Percentiles rank a stretch among this genome's conserved stretches.
Conservation (phyloP, 2,888 invertebrate species). For the Xanthorhoe spadicearia region DNA sequence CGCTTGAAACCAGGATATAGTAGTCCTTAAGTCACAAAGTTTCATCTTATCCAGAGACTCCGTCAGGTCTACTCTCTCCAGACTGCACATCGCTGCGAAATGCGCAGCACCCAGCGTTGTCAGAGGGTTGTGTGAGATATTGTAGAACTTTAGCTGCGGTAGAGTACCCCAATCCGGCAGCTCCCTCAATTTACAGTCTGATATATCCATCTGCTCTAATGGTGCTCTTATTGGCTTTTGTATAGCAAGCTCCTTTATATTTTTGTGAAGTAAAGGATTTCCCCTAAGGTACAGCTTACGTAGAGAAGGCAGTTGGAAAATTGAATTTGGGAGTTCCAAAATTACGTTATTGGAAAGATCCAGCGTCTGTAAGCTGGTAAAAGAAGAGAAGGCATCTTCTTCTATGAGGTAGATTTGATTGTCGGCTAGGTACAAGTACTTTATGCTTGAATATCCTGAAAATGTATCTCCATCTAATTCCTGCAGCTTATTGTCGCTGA, state of each 20-base stretch:
- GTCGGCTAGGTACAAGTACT: conserved; percentile 83
- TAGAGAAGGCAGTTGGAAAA: conserved; percentile 85
- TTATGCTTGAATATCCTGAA: conserved; percentile 78
- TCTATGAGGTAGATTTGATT: conserved; percentile 84
- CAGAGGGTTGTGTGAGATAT: conserved; percentile 86
- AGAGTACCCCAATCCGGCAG: conserved; percentile 86
- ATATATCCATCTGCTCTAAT: conserved; percentile 84
- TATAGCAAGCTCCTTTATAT: conserved; percentile 65
- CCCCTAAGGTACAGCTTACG: conserved; percentile 86
- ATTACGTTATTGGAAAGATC: conserved; percentile 85
- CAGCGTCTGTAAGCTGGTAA: conserved; percentile 80
- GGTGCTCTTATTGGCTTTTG: conserved; percentile 85
- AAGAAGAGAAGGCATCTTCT: conserved; percentile 78
- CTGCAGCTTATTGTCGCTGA: conserved; percentile 83
- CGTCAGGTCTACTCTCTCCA: conserved; percentile 83
- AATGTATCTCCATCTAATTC: conserved; percentile 79
- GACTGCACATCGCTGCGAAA: conserved; percentile 86
- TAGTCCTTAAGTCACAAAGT: conserved; percentile 63
- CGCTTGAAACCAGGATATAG: conserved; percentile 72
- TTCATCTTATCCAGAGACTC: conserved; percentile 63
- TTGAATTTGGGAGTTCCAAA: conserved; percentile 73
- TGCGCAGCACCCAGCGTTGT: conserved; percentile 73
- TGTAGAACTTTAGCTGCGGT: conserved; percentile 85
- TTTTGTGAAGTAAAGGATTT: conserved; percentile 76
- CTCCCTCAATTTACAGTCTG: conserved; percentile 83